These are phyloP conservation scores for Phymatocera aterrima DNA, from an alignment of 2,888 invertebrate species.

Conservation along the genomic window DNA sequence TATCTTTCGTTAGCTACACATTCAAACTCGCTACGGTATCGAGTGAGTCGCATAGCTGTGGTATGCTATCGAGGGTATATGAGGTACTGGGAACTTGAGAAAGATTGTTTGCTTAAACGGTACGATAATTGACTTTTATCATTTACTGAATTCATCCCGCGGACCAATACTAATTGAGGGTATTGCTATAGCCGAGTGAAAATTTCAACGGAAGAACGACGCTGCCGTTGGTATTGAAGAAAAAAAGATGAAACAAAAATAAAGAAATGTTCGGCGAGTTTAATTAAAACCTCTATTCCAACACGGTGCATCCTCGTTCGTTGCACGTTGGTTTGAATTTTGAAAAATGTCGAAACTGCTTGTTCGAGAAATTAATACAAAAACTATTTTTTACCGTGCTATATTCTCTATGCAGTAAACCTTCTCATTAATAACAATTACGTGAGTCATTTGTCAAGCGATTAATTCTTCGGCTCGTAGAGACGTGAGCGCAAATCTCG, in stretches of 20 bases:
- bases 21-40: slow-evolving; percentile 21
- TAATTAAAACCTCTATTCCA: slow-evolving; percentile 27
- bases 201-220: slow-evolving; percentile 3
- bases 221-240: not conserved
- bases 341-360: slow-evolving; percentile 20
- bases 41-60: not conserved
- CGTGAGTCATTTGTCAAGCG: slow-evolving; percentile 24
- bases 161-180: slow-evolving; percentile 28
- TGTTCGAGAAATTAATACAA: not conserved
- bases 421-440: slow-evolving; percentile 26
- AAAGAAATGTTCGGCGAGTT: slow-evolving; percentile 9
- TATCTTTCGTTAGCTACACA: slow-evolving; percentile 5
- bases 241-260: slow-evolving; percentile 5
- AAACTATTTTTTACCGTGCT: not conserved
- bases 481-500: not conserved
- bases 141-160: slow-evolving; percentile 18
- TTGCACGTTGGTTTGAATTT: slow-evolving; percentile 33
- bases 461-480: not conserved
- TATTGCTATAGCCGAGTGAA: not conserved
- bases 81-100: slow-evolving; percentile 5
- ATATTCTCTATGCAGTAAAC: not conserved
- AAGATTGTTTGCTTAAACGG: slow-evolving; percentile 32
- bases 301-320: slow-evolving; percentile 2
- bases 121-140: slow-evolving; percentile 31
- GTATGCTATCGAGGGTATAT: not conserved